phyloP scores from a whole-genome alignment of 2,797 vertebrate genomes.

The Enteromius trimaculatus region DNA sequence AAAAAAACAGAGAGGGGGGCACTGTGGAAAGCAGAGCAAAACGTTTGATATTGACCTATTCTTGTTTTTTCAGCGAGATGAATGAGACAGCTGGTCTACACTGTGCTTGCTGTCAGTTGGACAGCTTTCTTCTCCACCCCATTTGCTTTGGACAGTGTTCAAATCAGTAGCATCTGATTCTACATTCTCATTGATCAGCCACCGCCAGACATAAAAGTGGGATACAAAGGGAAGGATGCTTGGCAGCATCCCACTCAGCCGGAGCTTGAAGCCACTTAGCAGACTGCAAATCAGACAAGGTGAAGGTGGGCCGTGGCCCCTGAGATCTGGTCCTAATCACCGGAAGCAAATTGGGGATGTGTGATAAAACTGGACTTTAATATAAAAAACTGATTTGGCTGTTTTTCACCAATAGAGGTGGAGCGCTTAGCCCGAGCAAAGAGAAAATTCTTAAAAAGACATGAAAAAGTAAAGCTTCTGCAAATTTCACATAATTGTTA shows the following conservation, averaged over 20 bases:
- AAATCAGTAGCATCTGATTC: constrained; percentile 51
- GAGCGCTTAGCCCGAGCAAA: not conserved
- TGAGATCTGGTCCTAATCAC: constrained; percentile 15
- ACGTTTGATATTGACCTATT: constrained; percentile 47
- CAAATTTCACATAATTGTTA: constrained; percentile 38
- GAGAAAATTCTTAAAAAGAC: constrained; percentile 29
- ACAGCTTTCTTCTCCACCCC: constrained; percentile 35
- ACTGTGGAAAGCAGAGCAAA: constrained; percentile 20
- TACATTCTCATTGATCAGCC: constrained; percentile 50
- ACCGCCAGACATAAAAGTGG: constrained; percentile 45
- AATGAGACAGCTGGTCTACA: constrained; percentile 51
- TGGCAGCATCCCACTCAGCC: constrained; percentile 45
- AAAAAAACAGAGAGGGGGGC: constrained; percentile 11
- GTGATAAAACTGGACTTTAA: constrained; percentile 41
- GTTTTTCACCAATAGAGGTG: not conserved
- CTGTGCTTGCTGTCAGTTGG: constrained; percentile 38
- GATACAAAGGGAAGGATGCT: constrained; percentile 46
- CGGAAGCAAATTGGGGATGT: constrained; percentile 23
- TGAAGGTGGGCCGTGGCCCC: constrained; percentile 16
- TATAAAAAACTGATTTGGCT: constrained; percentile 11
- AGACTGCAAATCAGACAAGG: constrained; percentile 38
- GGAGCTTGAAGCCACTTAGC: constrained; percentile 36
- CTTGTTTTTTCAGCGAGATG: constrained; percentile 16
- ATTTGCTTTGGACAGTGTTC: constrained; percentile 47
- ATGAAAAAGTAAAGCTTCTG: constrained; percentile 15